Evolutionary conservation across 2,797 vertebrate species (phyloP).

Genomic region (Synaphobranchus kaupii): DNA sequence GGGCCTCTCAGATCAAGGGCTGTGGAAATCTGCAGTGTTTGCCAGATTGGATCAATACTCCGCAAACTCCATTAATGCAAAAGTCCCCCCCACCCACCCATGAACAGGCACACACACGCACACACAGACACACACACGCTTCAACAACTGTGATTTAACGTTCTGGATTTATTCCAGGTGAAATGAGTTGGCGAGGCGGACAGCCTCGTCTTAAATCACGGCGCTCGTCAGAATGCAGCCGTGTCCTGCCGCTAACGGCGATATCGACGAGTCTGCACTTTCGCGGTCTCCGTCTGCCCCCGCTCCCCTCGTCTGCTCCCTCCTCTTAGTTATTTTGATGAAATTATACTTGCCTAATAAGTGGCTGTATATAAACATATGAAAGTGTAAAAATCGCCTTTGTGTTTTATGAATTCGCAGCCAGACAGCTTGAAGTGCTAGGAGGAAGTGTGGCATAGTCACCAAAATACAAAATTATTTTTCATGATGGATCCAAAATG

Average conservation of each 20-base stretch:
- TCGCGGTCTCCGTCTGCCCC: not conserved
- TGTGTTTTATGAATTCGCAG: not conserved
- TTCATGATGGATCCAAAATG: too few species aligned
- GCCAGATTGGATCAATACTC: conserved; percentile 5
- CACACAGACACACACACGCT: not conserved
- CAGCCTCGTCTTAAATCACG: not conserved
- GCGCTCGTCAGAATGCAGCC: not conserved
- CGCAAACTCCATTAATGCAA: conserved; percentile 12
- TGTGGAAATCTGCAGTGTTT: conserved; percentile 2
- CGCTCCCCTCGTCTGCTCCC: not conserved
- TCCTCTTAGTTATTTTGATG: not conserved
- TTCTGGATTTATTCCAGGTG: not conserved
- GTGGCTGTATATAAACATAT: not conserved
- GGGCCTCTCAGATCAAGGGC: not conserved
- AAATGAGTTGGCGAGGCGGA: not conserved
- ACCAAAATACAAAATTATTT: too few species aligned
- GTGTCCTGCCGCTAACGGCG: not conserved
- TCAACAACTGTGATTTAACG: not conserved
- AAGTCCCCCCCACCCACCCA: not conserved
- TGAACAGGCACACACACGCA: not conserved
- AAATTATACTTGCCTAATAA: not conserved
- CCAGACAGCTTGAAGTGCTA: too few species aligned
- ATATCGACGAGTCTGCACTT: not conserved
- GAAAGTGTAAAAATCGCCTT: not conserved
- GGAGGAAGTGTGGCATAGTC: too few species aligned